Percentiles rank a stretch among this genome's conserved stretches.
phyloP scores from a whole-genome alignment of 2,888 invertebrate genomes.

The Drosophila demipolita region DNA sequence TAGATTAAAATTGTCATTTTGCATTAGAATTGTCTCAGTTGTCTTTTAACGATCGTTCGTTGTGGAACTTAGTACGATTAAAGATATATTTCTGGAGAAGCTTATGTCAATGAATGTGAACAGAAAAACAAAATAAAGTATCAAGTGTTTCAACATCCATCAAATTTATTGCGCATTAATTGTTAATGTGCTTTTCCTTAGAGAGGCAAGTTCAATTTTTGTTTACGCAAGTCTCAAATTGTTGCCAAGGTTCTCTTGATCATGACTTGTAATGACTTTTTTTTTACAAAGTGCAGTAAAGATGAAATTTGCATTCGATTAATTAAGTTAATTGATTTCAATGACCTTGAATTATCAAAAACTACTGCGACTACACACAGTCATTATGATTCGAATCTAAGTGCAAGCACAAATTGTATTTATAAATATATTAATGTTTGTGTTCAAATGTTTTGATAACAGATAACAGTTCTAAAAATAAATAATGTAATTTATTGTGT shows the following conservation, averaged over 20 bases:
- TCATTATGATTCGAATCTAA: constrained; percentile 39
- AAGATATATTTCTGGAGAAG: neutral
- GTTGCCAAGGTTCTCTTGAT: constrained; percentile 35
- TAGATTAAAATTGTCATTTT: constrained; percentile 61
- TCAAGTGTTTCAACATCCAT: constrained; percentile 17
- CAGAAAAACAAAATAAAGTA: neutral
- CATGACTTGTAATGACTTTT: constrained; percentile 21
- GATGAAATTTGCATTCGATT: constrained; percentile 8
- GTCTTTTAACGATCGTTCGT: constrained; percentile 64
- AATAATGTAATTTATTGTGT: constrained; percentile 25
- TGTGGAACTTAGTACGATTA: constrained; percentile 35
- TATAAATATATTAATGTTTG: constrained; percentile 8
- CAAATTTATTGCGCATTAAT: constrained; percentile 44
- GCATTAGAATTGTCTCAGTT: constrained; percentile 55
- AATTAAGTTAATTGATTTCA: constrained; percentile 13
- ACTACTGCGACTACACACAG: constrained; percentile 6
- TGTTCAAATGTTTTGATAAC: constrained; percentile 25
- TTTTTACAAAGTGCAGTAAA: neutral
- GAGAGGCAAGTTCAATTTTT: constrained; percentile 54
- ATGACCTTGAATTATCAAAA: constrained; percentile 57
- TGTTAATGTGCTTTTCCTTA: constrained; percentile 16
- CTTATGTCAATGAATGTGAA: neutral
- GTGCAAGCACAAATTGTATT: constrained; percentile 32
- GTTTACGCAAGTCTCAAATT: constrained; percentile 32
- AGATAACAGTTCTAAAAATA: constrained; percentile 28